phyloP scores from a whole-genome alignment of 2,113 vertebrate species.

The Zootoca vivipara region DNA sequence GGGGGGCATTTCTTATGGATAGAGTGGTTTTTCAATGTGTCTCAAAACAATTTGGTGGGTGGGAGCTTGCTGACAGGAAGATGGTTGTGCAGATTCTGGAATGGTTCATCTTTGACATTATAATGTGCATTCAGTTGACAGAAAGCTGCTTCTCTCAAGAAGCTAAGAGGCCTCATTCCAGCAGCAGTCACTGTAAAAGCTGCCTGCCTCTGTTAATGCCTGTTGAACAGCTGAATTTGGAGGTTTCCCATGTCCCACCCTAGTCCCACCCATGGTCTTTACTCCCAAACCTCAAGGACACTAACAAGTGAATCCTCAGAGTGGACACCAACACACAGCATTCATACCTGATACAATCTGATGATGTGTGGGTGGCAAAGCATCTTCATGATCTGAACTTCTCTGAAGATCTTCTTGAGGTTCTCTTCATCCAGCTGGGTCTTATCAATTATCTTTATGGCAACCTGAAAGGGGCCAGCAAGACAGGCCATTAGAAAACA shows the following conservation, averaged over 20 bases:
- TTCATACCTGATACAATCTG: slow-evolving; percentile 92
- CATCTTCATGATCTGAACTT: slow-evolving; percentile 99
- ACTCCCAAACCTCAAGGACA: background rate
- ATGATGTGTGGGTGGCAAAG: slow-evolving; percentile 98
- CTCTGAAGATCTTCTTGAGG: slow-evolving; percentile 98
- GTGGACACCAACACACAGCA: background rate
- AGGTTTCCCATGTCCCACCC: too few species aligned
- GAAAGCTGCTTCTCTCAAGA: background rate
- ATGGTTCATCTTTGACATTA: background rate
- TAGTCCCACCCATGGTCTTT: too few species aligned
- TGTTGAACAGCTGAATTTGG: background rate
- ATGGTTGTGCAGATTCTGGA: background rate
- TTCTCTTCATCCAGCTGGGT: slow-evolving; percentile 98
- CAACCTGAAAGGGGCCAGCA: slow-evolving; percentile 80
- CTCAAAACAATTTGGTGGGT: background rate
- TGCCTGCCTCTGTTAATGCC: background rate
- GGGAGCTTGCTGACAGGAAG: background rate
- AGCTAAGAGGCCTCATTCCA: background rate
- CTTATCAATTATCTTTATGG: slow-evolving; percentile 99
- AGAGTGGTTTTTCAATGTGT: background rate
- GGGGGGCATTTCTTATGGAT: background rate
- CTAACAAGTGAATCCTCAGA: background rate
- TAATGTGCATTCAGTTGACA: background rate
- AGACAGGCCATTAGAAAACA: background rate
- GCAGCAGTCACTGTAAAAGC: background rate